phyloP scores from a whole-genome alignment of 2,888 invertebrate genomes.

The Andrena dorsata region DNA sequence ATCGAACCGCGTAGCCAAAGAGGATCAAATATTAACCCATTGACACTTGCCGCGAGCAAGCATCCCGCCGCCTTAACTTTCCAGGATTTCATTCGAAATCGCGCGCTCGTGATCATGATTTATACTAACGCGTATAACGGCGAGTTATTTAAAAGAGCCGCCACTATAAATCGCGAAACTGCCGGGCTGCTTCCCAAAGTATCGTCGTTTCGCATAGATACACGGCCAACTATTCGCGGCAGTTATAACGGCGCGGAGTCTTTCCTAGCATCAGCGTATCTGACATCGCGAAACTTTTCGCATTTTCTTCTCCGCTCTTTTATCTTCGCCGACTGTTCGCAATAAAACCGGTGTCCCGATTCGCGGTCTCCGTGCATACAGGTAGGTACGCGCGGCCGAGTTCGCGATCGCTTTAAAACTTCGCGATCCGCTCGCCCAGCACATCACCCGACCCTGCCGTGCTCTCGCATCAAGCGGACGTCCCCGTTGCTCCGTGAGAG shows the following conservation, averaged over 20 bases:
- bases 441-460: background rate
- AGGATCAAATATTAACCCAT: background rate
- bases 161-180: constrained; percentile 45
- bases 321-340: constrained; percentile 60
- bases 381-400: background rate
- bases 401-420: constrained; percentile 26
- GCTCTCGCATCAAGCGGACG: background rate
- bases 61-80: constrained; percentile 6
- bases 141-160: constrained; percentile 51
- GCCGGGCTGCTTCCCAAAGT: constrained; percentile 11
- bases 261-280: constrained; percentile 17
- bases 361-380: constrained; percentile 35
- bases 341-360: constrained; percentile 63
- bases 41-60: constrained; percentile 1
- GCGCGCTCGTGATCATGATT: background rate
- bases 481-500: background rate
- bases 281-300: constrained; percentile 65
- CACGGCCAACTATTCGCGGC: constrained; percentile 22
- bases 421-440: constrained; percentile 9
- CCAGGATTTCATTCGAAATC: background rate
- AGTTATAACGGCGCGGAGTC: constrained; percentile 26
- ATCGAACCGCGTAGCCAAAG: no score
- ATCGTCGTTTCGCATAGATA: constrained; percentile 38
- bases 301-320: constrained; percentile 62
- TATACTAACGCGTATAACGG: constrained; percentile 13